Percentiles rank a stretch among this genome's conserved stretches.
These are phyloP conservation scores for Atherinosoma microstoma DNA, from an alignment of 2,797 vertebrate genomes.

Conservation along the genomic window DNA sequence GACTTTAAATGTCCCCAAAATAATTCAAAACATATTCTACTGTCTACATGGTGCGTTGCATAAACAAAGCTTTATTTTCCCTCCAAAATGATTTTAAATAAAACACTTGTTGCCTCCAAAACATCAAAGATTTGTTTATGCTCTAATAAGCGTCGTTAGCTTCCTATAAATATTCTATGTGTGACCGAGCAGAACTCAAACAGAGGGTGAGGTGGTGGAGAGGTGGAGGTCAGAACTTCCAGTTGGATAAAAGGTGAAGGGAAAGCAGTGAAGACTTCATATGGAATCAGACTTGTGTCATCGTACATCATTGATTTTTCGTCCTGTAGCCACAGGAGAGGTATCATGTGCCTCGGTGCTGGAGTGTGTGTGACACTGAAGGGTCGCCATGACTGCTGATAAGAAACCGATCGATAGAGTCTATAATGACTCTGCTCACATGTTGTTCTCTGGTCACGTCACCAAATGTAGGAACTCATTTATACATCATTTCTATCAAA, in stretches of 20 bases:
- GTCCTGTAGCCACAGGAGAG: conserved; percentile 34
- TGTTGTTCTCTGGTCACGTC: not conserved
- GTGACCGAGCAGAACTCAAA: not conserved
- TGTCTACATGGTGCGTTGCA: no score
- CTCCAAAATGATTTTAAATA: not conserved
- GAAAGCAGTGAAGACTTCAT: conserved; percentile 31
- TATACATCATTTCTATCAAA: not conserved
- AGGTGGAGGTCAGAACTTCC: not conserved
- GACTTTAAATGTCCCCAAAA: not conserved
- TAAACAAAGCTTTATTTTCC: not conserved
- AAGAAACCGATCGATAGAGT: conserved; percentile 44
- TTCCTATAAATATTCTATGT: not conserved
- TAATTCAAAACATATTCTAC: not conserved
- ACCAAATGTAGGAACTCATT: not conserved
- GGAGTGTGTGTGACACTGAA: conserved; percentile 2
- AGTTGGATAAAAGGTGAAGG: conserved; percentile 22
- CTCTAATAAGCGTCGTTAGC: not conserved
- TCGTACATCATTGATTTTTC: conserved; percentile 48
- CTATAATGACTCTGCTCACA: conserved; percentile 35
- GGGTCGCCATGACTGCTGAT: conserved; percentile 40
- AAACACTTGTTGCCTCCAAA: not conserved
- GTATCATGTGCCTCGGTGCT: not conserved
- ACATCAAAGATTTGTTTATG: not conserved
- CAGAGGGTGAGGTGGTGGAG: no score
- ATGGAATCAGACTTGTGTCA: conserved; percentile 33